These are phyloP conservation scores for Adineta ricciae DNA, from an alignment of 2,888 invertebrate genomes.

Conservation along the genomic window DNA sequence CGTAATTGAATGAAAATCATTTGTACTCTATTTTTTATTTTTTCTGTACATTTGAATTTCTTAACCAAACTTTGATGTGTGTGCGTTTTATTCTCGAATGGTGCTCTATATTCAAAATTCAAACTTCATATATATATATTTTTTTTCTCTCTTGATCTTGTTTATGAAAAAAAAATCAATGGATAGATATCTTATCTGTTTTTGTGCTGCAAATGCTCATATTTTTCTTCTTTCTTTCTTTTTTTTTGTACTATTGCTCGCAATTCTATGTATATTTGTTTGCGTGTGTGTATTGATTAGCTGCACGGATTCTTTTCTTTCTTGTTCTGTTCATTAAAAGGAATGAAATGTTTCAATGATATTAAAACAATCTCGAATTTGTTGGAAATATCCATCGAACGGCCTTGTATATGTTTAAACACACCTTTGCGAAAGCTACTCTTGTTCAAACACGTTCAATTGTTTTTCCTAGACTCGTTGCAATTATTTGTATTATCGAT, in stretches of 20 bases:
- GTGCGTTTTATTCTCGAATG: background rate
- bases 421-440: no score
- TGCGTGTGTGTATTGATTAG: background rate
- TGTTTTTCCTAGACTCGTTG: no score
- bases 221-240: background rate
- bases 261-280: background rate
- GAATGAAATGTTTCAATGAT: background rate
- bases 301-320: background rate
- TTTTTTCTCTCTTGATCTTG: background rate
- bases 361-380: background rate
- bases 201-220: background rate
- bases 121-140: background rate
- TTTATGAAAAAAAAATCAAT: background rate
- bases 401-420: no score
- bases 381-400: background rate
- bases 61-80: constrained; percentile 3
- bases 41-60: background rate
- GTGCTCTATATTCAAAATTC: background rate
- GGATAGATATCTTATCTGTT: background rate
- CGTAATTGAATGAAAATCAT: background rate
- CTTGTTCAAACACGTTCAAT: no score
- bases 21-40: background rate
- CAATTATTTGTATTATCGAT: no score
- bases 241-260: background rate
- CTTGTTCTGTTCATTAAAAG: background rate